Percentiles rank a stretch among this genome's conserved stretches.
Conservation (phyloP, 2,797 vertebrate genomes). For the Calcarius lapponicus region DNA sequence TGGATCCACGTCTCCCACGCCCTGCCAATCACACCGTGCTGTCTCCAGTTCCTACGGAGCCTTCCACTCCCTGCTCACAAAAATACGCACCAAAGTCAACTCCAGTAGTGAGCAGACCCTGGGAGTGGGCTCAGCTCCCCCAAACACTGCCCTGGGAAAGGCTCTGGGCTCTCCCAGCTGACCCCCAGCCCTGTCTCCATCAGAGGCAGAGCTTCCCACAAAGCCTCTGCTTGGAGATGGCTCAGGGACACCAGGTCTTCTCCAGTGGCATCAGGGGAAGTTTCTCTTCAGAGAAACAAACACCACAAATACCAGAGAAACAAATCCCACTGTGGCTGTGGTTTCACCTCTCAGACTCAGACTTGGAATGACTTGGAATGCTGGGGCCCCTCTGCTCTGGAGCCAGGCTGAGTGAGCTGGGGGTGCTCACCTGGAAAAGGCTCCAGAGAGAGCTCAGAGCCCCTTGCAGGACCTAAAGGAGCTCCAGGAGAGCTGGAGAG, state of each 20-base stretch:
- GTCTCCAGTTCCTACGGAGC: conserved; percentile 3
- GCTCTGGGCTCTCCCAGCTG: not conserved
- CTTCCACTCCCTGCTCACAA: conserved; percentile 21
- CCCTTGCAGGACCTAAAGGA: accelerated
- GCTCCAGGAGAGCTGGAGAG: not conserved
- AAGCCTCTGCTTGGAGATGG: not conserved
- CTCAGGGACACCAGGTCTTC: not conserved
- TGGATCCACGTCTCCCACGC: not conserved
- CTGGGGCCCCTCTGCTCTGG: not conserved
- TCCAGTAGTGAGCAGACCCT: not conserved
- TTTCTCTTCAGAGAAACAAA: not conserved
- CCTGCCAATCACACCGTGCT: conserved; percentile 8
- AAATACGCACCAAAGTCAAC: conserved; percentile 4
- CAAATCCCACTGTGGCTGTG: not conserved
- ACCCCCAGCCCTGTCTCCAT: not conserved
- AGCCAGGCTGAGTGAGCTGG: not conserved
- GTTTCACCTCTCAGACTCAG: not conserved
- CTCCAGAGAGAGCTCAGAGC: not conserved
- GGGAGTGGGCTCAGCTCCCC: not conserved
- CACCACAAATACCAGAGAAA: not conserved
- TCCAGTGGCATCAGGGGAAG: not conserved
- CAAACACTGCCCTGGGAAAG: not conserved
- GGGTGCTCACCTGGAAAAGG: not conserved
- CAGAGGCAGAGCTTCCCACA: not conserved
- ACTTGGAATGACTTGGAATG: not conserved